These are phyloP conservation scores for Ceratina australensis DNA, from an alignment of 1,140 invertebrate genomes.

Conservation along the genomic window DNA sequence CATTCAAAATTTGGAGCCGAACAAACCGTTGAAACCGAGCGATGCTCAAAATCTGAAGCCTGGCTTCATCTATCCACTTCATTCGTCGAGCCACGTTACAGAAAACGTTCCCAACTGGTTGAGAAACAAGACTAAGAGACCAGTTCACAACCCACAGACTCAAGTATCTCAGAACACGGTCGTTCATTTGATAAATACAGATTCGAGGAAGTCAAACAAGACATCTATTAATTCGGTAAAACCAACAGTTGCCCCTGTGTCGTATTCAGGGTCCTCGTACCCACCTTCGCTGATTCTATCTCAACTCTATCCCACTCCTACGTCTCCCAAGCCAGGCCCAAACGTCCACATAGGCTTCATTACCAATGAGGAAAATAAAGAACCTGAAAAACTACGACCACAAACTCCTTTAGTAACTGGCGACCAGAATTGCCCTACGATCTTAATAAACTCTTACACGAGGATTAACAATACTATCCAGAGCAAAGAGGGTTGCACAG, in stretches of 20 bases:
- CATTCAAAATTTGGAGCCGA: slow-evolving; percentile 62
- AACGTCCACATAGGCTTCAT: slow-evolving; percentile 76
- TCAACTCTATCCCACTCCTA: background rate
- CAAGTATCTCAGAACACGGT: slow-evolving; percentile 73
- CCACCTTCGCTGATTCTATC: background rate
- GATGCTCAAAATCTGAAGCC: background rate
- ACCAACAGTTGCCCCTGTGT: background rate
- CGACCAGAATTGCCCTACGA: slow-evolving; percentile 71
- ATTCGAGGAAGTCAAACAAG: slow-evolving; percentile 60
- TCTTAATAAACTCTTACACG: slow-evolving; percentile 76
- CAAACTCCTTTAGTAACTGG: background rate
- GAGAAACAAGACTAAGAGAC: slow-evolving; percentile 21
- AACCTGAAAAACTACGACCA: slow-evolving; percentile 30
- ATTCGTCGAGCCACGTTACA: background rate
- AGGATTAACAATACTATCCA: slow-evolving; percentile 76
- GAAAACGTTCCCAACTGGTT: background rate
- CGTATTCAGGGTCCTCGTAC: background rate
- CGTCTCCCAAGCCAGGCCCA: slow-evolving; percentile 19
- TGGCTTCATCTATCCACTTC: slow-evolving; percentile 1
- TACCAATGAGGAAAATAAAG: slow-evolving; percentile 58
- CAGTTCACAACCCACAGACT: slow-evolving; percentile 50
- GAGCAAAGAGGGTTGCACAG: slow-evolving; percentile 76
- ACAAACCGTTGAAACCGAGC: slow-evolving; percentile 49
- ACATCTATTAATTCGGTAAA: slow-evolving; percentile 26
- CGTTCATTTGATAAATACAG: slow-evolving; percentile 72